Evolutionary conservation across 2,113 vertebrate genomes (phyloP).

Genomic region (Coptodon rendalli): DNA sequence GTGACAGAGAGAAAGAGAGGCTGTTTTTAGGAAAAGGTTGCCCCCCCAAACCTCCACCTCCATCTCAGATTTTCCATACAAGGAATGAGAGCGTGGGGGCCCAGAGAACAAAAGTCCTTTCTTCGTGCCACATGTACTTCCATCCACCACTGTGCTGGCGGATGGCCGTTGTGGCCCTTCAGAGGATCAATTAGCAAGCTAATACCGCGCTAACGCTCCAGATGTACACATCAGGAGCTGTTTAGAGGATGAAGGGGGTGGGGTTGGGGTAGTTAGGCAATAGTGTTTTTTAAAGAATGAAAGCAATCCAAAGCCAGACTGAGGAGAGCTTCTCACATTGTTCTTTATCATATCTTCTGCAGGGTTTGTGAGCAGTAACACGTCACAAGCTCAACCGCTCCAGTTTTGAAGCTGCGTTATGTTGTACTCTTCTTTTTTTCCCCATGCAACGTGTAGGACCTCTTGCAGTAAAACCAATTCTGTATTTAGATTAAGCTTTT

Average conservation of each 20-base stretch:
- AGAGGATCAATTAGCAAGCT: conserved; percentile 54
- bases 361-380: not conserved
- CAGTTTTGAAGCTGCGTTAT: not conserved
- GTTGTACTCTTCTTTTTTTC: not conserved
- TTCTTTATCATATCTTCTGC: not conserved
- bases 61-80: conserved; percentile 63
- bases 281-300: conserved; percentile 29
- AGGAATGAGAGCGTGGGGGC: conserved; percentile 28
- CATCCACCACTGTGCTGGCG: conserved; percentile 24
- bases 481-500: not conserved
- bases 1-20: conserved; percentile 11
- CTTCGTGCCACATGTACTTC: conserved; percentile 49
- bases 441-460: not conserved
- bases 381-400: not conserved
- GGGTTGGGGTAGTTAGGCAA: not conserved
- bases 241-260: conserved; percentile 9
- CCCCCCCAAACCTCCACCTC: not conserved
- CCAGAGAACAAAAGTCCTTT: conserved; percentile 72
- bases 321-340: not conserved
- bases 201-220: conserved; percentile 18
- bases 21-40: conserved; percentile 48
- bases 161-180: conserved; percentile 28
- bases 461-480: not conserved
- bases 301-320: conserved; percentile 13
- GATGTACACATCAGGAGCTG: conserved; percentile 44